A percentile compares a stretch with the other conserved stretches of the same genome.
phyloP scores from a whole-genome alignment of 2,888 invertebrate genomes.

The Dryomyza anilis region DNA sequence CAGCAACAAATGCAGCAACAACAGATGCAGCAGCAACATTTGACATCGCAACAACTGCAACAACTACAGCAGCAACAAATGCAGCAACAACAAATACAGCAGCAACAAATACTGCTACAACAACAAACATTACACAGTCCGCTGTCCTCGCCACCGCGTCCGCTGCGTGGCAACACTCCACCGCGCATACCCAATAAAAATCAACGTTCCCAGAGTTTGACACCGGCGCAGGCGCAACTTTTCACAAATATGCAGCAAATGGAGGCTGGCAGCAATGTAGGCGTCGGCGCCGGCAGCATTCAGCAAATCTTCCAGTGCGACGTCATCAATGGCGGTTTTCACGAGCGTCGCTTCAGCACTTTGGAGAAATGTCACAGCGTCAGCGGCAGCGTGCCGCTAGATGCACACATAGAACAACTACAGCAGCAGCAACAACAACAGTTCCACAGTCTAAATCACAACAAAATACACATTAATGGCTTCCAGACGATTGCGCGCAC shows the following conservation, averaged over 20 bases:
- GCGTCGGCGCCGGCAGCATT: background rate
- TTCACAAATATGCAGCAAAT: constrained; percentile 42
- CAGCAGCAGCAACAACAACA: constrained; percentile 12
- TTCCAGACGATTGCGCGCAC: constrained; percentile 58
- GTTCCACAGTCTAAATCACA: constrained; percentile 17
- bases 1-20: no score
- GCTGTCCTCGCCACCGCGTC: constrained; percentile 66
- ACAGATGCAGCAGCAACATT: no score
- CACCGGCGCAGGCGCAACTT: constrained; percentile 65
- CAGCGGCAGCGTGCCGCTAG: constrained; percentile 37
- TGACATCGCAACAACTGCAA: constrained; percentile 41
- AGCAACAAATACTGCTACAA: no score
- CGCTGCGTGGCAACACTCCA: constrained; percentile 61
- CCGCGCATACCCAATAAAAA: constrained; percentile 67
- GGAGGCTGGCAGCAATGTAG: constrained; percentile 65
- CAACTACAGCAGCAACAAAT: constrained; percentile 38
- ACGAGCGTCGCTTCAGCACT: no score
- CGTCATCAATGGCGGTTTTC: no score
- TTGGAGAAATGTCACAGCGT: no score
- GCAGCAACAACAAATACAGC: no score
- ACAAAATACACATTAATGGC: constrained; percentile 45
- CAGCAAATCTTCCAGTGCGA: constrained; percentile 21
- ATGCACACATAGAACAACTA: constrained; percentile 12
- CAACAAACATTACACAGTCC: constrained; percentile 52
- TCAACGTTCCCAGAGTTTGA: constrained; percentile 80